phyloP scores from a whole-genome alignment of 2,113 vertebrate genomes.

The Spheniscus mendiculus region DNA sequence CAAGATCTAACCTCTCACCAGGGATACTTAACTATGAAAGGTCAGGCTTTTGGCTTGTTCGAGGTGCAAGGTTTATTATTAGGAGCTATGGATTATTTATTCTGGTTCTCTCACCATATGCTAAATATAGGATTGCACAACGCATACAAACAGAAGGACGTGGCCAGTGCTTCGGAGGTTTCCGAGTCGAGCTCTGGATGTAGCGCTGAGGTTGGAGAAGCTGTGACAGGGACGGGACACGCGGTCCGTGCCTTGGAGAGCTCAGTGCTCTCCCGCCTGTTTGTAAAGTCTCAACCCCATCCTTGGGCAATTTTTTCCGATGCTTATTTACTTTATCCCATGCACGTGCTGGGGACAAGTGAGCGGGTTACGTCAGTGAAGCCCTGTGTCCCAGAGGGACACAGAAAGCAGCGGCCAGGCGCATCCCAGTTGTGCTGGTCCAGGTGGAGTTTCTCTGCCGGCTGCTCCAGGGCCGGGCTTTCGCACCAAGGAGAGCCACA shows the following conservation, averaged over 20 bases:
- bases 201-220: neutral
- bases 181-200: neutral
- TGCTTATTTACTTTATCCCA: neutral
- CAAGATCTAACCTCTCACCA: slow-evolving; percentile 29
- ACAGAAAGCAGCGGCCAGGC: neutral
- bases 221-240: accelerated
- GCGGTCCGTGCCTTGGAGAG: neutral
- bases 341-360: accelerated
- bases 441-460: neutral
- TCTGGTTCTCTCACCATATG: neutral
- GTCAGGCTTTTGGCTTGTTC: slow-evolving; percentile 2
- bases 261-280: neutral
- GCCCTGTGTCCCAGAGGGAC: neutral
- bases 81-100: neutral
- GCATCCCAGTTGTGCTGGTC: accelerated
- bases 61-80: neutral
- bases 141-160: neutral
- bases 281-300: neutral
- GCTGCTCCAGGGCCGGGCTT: neutral
- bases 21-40: neutral
- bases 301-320: neutral
- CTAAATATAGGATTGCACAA: neutral
- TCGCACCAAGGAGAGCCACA: neutral
- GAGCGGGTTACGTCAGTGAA: neutral
- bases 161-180: neutral